phyloP scores from a whole-genome alignment of 2,113 vertebrate species.

The Bujurquina vittata region DNA sequence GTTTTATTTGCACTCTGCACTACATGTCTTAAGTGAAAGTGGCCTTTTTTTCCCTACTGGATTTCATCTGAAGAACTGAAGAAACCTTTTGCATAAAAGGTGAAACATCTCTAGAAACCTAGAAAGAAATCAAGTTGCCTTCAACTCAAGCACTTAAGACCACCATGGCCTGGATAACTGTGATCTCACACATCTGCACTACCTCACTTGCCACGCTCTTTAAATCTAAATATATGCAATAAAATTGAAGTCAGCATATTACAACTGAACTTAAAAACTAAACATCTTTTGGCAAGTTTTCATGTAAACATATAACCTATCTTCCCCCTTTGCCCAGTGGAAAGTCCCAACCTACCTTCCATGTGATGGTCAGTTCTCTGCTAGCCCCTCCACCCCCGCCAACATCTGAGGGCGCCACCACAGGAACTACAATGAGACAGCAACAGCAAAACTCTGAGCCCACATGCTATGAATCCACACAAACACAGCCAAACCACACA shows the following conservation, averaged over 20 bases:
- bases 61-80: neutral
- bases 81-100: neutral
- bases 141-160: neutral
- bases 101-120: neutral
- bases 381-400: slow-evolving; percentile 91
- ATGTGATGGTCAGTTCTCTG: slow-evolving; percentile 94
- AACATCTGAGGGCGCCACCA: slow-evolving; percentile 94
- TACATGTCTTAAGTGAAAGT: too few species aligned
- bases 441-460: slow-evolving; percentile 57
- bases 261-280: neutral
- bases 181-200: neutral
- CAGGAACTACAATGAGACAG: slow-evolving; percentile 86
- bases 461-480: slow-evolving; percentile 57
- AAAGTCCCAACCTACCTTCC: slow-evolving; percentile 86
- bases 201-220: neutral
- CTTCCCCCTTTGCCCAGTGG: neutral
- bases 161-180: neutral
- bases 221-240: neutral
- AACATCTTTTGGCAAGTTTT: neutral
- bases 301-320: slow-evolving; percentile 7
- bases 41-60: too few species aligned
- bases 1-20: neutral
- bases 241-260: neutral
- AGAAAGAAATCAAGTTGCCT: neutral
- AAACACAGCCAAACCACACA: slow-evolving; percentile 67